Conservation (phyloP, 2,113 vertebrate species). For the Phalacrocorax carbo region DNA sequence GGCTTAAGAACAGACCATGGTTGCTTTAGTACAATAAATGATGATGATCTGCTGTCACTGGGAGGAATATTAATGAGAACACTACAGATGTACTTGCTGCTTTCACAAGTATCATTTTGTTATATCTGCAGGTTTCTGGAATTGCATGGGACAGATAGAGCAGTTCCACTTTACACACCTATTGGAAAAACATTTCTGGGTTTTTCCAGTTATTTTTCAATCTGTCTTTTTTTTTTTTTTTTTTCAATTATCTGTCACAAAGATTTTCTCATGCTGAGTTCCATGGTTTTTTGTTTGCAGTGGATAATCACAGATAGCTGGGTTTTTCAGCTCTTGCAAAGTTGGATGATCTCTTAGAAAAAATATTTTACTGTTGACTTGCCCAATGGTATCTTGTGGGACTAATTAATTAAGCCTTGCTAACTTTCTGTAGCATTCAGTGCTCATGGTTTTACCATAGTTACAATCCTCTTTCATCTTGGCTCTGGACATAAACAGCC, state of each 20-base stretch:
- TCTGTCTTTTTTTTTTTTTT: neutral
- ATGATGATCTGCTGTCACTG: neutral
- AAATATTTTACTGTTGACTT: neutral
- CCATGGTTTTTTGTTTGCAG: neutral
- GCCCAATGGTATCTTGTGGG: neutral
- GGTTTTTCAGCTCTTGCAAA: neutral
- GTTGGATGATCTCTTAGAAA: neutral
- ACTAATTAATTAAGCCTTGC: neutral
- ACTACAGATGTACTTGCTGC: neutral
- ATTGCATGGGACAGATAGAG: neutral
- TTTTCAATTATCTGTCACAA: neutral
- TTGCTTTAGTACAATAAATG: neutral
- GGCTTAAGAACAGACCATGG: neutral
- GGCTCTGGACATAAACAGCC: neutral
- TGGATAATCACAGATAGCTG: neutral
- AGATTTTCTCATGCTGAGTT: neutral
- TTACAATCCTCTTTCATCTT: neutral
- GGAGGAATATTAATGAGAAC: neutral
- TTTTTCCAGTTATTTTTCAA: neutral
- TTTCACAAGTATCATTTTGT: neutral
- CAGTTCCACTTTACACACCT: neutral
- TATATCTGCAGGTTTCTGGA: neutral
- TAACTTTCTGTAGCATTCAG: neutral
- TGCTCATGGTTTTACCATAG: neutral
- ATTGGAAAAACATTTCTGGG: neutral